Evolutionary conservation across 2,797 vertebrate genomes (phyloP).

Genomic region (Lindbergichthys nudifrons): DNA sequence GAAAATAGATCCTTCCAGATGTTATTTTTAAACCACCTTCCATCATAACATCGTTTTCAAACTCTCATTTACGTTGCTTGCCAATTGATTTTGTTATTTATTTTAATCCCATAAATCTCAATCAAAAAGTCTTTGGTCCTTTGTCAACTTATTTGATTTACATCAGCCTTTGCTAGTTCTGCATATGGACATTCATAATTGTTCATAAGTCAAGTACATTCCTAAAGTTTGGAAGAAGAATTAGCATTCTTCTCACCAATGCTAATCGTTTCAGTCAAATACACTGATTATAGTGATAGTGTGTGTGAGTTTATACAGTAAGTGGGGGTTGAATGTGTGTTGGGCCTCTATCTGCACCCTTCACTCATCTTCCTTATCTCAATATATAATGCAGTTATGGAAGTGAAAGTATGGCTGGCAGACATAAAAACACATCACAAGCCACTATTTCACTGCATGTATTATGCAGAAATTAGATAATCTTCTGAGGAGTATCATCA

Average conservation of each 20-base stretch:
- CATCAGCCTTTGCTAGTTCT: not conserved
- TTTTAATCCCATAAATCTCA: not conserved
- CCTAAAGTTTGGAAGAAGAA: not conserved
- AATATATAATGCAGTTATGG: conserved; percentile 54
- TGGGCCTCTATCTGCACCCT: conserved; percentile 13
- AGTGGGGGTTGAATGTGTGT: not conserved
- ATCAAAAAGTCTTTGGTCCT: not conserved
- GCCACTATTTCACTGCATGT: conserved; percentile 35
- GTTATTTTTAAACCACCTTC: not conserved
- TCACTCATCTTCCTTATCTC: conserved; percentile 44
- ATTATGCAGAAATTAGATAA: conserved; percentile 49
- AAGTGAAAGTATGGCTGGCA: conserved; percentile 49
- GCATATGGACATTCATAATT: not conserved
- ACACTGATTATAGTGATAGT: not conserved
- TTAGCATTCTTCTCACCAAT: not conserved
- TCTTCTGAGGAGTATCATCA: conserved; percentile 41
- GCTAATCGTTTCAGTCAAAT: conserved; percentile 8
- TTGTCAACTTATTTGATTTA: not conserved
- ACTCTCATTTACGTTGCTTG: not conserved
- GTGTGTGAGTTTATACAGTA: not conserved
- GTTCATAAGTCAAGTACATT: not conserved
- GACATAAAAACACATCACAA: conserved; percentile 49
- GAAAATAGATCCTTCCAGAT: not conserved
- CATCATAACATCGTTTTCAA: not conserved
- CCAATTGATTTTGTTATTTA: not conserved